Base-by-base conservation (phyloP, 2,888 invertebrate species). In the Leucozona laternaria region DNA sequence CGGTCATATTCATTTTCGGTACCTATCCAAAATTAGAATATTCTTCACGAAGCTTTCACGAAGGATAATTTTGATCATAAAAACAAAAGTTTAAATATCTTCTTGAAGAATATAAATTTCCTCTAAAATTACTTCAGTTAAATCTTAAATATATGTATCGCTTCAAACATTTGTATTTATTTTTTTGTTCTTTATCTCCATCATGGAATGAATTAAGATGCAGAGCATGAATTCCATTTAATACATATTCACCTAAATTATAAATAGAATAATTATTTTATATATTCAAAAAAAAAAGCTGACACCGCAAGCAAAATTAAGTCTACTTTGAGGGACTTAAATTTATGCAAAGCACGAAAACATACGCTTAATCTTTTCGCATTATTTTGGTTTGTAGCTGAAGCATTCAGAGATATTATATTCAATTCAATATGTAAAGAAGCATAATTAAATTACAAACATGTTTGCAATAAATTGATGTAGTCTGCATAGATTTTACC, bases 371-470 rank as follows among this genome's bases (percentile, higher is more conserved):
- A 66, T 66, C 48, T 66, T 66, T 66, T 66, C 48, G 45, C 31
- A 31, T 48, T 48, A 45, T 48, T 31, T 43, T 48, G 13, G 31
- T 62, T 62, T 45, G 11, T 28, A 11, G 5, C 17, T 48, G 11
- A 40, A 48, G 4, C 31, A 31, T 17, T 45, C 11, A 17, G 31
- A 40, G 3, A 22, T 37, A 15, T 58, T 22, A 58, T n/a, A n/a
- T n/a, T n/a, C n/a, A n/a, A n/a, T 62, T n/a, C 31, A 31, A 60
- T 60, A 60, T 66, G 66, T 31, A 48, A 48, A 48, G 6, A 20
- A 48, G 25, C 40, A 48, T 66, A 66, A 66, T 66, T 48, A 48
- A 66, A 66, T 66, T 66, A 66, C 48, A 66, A 48, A 66, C 66
- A 48, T 31, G 28, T 17, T 45, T 64, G 45, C 17, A 62, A 62